Evolutionary conservation across 2,113 vertebrate species (phyloP), one percentile per base, ranked within the genome.

Genomic region (Platysteira castanea): DNA sequence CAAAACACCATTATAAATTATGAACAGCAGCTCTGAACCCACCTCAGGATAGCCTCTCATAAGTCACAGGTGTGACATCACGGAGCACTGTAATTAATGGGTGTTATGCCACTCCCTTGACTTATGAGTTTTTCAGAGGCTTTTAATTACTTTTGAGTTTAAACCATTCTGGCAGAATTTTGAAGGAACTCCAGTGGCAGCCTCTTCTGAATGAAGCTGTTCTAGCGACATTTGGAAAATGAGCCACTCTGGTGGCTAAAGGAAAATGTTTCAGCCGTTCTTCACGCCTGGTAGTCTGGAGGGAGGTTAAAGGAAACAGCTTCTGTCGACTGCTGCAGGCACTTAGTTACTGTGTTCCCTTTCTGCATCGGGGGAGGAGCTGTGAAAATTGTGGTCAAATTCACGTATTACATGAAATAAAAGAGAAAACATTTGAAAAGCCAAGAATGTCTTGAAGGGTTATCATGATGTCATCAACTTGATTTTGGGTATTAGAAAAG

Each of bases 61-160:
- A 95, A 92, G 89, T 96, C 93, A 97, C 83, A 90, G 70, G 53
- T 69, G 69, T 84, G 94, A 84, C 81, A 87, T 94, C 87, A 57
- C 39, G 30, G 90, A 97, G 76, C 86, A 50, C 83, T 60, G 56
- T 87, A 85, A 73, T 79, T 74, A 81, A 90, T 96, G 81, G 93
- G 87, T 87, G 53, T 68, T 87, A 93, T 83, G 90, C 91, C 91
- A 83, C 65, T 49, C 89, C 84, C 65, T 46, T 67, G 82, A 90
- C 52, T 91, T 87, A 88, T 1, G 84, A 89, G 79, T 71, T 93
- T 96, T 95, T 89, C 87, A 92, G 87, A 86, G 54, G 71, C 35
- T 75, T 97, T 88, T 85, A 74, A 83, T 94, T 91, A 83, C 96
- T 96, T 95, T 83, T 84, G 85, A 89, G 59, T 93, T 96, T 81